Base-by-base conservation (phyloP, 1,140 invertebrate species). In the Oscheius sp. region DNA sequence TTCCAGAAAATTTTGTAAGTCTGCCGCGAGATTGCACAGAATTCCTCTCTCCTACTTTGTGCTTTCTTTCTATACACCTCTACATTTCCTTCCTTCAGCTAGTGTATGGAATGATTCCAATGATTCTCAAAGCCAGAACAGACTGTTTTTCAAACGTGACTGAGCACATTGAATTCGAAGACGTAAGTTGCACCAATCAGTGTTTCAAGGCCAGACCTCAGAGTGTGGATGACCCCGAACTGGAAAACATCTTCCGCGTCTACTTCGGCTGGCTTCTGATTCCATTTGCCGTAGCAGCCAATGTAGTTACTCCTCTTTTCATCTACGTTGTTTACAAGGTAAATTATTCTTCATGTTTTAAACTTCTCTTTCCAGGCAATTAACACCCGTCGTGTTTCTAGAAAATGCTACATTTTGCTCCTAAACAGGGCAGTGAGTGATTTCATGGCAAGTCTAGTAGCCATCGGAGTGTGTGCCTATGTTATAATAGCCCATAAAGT, bases 391-490 rank as follows among this genome's bases (percentile, higher is more conserved):
- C 55, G 80, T 42, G 80, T 81, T 28, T 73, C 66, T 58, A 45
- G 80, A 32, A 81, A 81, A 67, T 78, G 78, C 49, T 81, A 81
- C 46, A 76, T 82, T 59, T 52, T 81, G 23, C 74, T 81, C 3
- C 28, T 81, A 28, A 81, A 81, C 68, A 67, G 80, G 55, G 70
- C 80, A 15, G 42, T 80, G 26, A 80, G 80, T 32, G 80, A 81
- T 63, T 38, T 81, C 35, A 55, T 82, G 18, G 52, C 78, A 1
- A 81, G 79, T 68, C 31, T 77, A 34, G 64, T 70, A 1, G 75
- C 68, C 23, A 42, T 82, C 26, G 68, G 74, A 1, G 75, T 68
- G 7, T 61, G 75, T 59, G 23, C 31, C 28, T 82, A 81, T 68
- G 77, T 76, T 29, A 15, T 79, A 15, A 34, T 70, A n/a, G 49